These are phyloP conservation scores for Drosophila cardini DNA, from an alignment of 1,140 invertebrate species.

Conservation along the genomic window DNA sequence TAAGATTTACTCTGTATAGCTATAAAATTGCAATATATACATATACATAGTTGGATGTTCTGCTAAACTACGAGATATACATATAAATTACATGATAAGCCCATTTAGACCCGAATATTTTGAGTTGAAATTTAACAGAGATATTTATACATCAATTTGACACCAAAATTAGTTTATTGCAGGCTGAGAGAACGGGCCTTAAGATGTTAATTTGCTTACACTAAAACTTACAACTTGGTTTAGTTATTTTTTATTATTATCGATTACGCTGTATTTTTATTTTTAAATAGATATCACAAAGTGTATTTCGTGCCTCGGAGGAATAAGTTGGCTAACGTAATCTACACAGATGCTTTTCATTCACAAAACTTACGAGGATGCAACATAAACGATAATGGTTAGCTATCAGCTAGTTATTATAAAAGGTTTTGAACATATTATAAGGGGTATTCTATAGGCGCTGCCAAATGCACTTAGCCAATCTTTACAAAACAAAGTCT, in stretches of 20 bases:
- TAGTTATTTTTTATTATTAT: slow-evolving; percentile 49
- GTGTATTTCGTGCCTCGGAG: slow-evolving; percentile 33
- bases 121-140: too few species aligned
- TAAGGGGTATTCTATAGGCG: slow-evolving; percentile 1
- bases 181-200: slow-evolving; percentile 25
- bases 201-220: slow-evolving; percentile 39
- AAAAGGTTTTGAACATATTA: slow-evolving; percentile 12
- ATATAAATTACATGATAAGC: slow-evolving; percentile 6
- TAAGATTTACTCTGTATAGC: slow-evolving; percentile 4
- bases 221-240: slow-evolving; percentile 37
- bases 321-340: slow-evolving; percentile 10
- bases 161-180: slow-evolving; percentile 31
- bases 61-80: slow-evolving; percentile 13
- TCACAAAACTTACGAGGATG: slow-evolving; percentile 31
- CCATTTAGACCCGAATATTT: too few species aligned
- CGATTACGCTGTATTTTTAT: slow-evolving; percentile 33
- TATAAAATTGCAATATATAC: slow-evolving; percentile 15
- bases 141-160: too few species aligned
- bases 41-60: neutral
- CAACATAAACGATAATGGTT: slow-evolving; percentile 27
- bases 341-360: slow-evolving; percentile 33
- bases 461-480: slow-evolving; percentile 12
- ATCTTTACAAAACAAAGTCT: slow-evolving; percentile 7
- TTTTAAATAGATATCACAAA: slow-evolving; percentile 73
- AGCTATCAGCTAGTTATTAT: slow-evolving; percentile 30